These are phyloP conservation scores for Spongilla lacustris DNA, from an alignment of 37 sponge, comb jelly and placozoan genomes.

Conservation along the genomic window DNA sequence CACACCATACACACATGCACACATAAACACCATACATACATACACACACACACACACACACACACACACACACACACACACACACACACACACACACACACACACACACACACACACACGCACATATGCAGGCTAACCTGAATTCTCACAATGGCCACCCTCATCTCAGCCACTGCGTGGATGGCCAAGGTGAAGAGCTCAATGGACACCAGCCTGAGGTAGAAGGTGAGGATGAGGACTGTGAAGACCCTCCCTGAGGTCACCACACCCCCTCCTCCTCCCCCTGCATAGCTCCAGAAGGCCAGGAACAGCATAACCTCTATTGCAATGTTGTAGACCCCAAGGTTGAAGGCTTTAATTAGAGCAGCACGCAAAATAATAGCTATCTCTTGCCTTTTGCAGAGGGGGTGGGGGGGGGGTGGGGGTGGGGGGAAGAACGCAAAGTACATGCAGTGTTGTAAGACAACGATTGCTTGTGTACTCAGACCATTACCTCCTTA, in stretches of 20 bases:
- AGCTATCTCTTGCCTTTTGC: constrained; percentile 8
- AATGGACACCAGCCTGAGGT: constrained; percentile 32
- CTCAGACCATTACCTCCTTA: constrained; percentile 69
- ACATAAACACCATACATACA: no score
- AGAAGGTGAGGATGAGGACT: constrained; percentile 28
- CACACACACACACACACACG: not conserved
- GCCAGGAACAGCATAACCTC: constrained; percentile 18
- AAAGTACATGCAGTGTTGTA: no score
- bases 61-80: not conserved
- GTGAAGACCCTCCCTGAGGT: constrained; percentile 46
- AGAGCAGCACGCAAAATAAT: constrained; percentile 18
- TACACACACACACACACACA: not conserved
- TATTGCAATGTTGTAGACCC: not conserved
- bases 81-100: constrained; percentile 4
- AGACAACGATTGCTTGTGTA: not conserved
- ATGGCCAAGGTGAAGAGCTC: constrained; percentile 23
- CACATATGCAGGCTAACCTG: not conserved
- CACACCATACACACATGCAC: not conserved
- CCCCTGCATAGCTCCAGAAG: not conserved
- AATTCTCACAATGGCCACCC: constrained; percentile 3
- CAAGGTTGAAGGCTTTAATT: constrained; percentile 22
- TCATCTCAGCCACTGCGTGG: constrained; percentile 30
- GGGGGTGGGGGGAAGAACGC: not conserved
- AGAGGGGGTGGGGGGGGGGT: not conserved
- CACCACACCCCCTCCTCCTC: constrained; percentile 22